A percentile compares a stretch with the other conserved stretches of the same genome.
phyloP scores from a whole-genome alignment of 2,888 invertebrate species.

The Adineta ricciae region DNA sequence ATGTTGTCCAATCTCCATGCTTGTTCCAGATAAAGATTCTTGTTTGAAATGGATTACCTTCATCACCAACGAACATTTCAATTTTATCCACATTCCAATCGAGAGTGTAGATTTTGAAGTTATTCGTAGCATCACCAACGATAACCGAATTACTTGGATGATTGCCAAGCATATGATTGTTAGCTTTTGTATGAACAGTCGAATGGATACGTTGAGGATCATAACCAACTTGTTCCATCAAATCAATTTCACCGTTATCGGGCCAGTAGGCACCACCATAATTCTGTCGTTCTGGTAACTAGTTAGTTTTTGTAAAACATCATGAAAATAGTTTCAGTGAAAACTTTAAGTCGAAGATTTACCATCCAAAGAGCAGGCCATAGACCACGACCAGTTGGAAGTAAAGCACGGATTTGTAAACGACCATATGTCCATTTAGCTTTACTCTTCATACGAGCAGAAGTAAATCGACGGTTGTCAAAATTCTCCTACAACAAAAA shows the following conservation, averaged over 20 bases:
- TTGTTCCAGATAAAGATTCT: slow-evolving; percentile 13
- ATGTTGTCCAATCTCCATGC: background rate
- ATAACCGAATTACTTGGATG: slow-evolving; percentile 21
- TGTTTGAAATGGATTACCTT: slow-evolving; percentile 4
- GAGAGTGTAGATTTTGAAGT: slow-evolving; percentile 5
- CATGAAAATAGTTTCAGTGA: too few species aligned
- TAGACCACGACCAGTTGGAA: slow-evolving; percentile 28
- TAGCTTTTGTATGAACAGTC: slow-evolving; percentile 22
- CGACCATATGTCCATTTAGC: slow-evolving; percentile 25
- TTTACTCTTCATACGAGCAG: slow-evolving; percentile 24
- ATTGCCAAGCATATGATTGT: slow-evolving; percentile 23
- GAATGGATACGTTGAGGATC: slow-evolving; percentile 23
- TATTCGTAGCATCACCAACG: slow-evolving; percentile 13
- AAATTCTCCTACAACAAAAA: background rate
- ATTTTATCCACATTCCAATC: slow-evolving; percentile 15
- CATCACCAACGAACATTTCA: slow-evolving; percentile 14
- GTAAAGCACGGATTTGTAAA: slow-evolving; percentile 26
- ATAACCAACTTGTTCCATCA: slow-evolving; percentile 32
- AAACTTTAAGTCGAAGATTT: too few species aligned
- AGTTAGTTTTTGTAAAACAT: too few species aligned
- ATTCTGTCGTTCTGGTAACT: background rate
- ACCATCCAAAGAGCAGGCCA: slow-evolving; percentile 31
- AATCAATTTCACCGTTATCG: slow-evolving; percentile 30
- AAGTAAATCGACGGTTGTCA: slow-evolving; percentile 19
- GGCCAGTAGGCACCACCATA: slow-evolving; percentile 14